Evolutionary conservation across 37 sponge, comb jelly and placozoan species (phyloP).

Genomic region (Lycopodina hypogea): DNA sequence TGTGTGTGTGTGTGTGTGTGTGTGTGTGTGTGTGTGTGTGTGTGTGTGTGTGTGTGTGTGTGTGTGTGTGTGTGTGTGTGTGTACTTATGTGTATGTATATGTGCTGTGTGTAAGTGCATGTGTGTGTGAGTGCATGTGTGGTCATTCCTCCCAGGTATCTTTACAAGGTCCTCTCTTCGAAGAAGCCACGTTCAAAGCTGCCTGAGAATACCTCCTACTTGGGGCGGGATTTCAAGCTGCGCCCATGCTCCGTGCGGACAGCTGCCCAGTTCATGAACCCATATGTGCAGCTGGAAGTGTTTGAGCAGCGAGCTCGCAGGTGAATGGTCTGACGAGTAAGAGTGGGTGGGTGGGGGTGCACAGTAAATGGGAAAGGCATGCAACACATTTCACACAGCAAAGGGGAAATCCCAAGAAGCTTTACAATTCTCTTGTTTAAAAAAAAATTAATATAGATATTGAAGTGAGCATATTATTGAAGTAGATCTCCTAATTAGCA

Average conservation of each 20-base stretch:
- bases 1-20: no score
- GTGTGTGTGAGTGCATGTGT: no score
- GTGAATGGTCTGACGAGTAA: constrained; percentile 1
- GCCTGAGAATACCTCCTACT: constrained; percentile 59
- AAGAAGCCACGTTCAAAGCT: constrained; percentile 26
- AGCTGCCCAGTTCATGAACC: constrained; percentile 50
- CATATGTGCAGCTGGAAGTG: constrained; percentile 71
- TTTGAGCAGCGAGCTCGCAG: constrained; percentile 69
- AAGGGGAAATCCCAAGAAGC: no score
- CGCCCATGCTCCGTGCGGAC: constrained; percentile 43
- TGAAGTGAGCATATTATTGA: background rate
- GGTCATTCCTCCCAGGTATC: constrained; percentile 33
- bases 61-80: no score
- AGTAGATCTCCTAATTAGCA: background rate
- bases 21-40: no score
- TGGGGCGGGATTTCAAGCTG: constrained; percentile 46
- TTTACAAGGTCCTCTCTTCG: constrained; percentile 59
- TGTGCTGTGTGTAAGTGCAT: no score
- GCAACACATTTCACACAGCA: no score
- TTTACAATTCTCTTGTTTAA: no score
- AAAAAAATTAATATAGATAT: no score
- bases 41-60: no score
- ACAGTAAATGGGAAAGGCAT: background rate
- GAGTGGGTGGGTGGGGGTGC: background rate
- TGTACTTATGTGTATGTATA: no score